Conservation (phyloP, 1,140 invertebrate species). For the Temnothorax longispinosus region DNA sequence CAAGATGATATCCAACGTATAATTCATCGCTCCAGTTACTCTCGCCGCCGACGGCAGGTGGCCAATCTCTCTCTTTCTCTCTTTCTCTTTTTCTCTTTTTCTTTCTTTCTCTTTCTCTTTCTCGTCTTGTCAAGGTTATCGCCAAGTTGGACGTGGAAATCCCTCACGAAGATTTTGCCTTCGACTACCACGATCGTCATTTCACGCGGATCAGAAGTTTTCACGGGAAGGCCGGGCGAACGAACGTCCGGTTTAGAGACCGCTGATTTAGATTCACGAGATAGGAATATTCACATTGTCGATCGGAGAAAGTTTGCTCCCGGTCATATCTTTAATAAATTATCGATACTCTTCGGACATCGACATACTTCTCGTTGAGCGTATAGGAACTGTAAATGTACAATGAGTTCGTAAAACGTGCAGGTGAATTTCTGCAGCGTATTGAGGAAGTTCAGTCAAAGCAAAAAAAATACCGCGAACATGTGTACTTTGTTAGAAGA, state of each 20-base stretch:
- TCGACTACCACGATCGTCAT: slow-evolving; percentile 1
- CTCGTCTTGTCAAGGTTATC: slow-evolving; percentile 52
- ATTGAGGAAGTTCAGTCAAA: neutral
- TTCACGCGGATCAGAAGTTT: slow-evolving; percentile 20
- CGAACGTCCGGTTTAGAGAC: slow-evolving; percentile 15
- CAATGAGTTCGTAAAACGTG: neutral
- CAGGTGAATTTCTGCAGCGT: neutral
- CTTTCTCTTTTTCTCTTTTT: slow-evolving; percentile 9
- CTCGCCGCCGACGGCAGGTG: slow-evolving; percentile 65
- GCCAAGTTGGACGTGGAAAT: slow-evolving; percentile 12
- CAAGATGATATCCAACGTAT: slow-evolving; percentile 63
- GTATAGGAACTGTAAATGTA: neutral
- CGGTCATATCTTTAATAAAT: slow-evolving; percentile 36
- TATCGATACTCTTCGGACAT: neutral
- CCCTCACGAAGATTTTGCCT: neutral
- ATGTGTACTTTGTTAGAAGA: neutral
- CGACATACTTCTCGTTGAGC: neutral
- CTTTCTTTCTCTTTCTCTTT: neutral
- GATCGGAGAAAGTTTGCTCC: slow-evolving; percentile 38
- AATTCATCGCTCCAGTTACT: slow-evolving; percentile 72
- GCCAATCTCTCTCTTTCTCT: slow-evolving; percentile 47
- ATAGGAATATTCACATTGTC: slow-evolving; percentile 27
- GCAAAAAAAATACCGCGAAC: neutral
- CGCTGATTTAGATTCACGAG: neutral
- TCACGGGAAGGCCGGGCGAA: neutral